Evolutionary conservation across 2,797 vertebrate species (phyloP).

Genomic region (Macropus fuliginosus): DNA sequence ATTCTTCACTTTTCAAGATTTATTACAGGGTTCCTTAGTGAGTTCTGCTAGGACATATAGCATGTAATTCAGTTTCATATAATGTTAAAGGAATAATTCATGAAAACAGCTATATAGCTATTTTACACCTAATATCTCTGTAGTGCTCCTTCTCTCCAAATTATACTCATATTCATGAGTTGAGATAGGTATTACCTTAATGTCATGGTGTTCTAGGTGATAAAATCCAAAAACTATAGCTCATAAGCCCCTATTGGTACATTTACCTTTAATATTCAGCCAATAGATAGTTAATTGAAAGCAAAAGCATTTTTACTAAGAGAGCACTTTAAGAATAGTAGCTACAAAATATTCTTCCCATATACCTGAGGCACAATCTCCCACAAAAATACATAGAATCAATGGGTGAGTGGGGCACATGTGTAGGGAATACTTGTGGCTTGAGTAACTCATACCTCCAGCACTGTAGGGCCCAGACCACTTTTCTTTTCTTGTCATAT

Average conservation of each 20-base stretch:
- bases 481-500: not conserved
- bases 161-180: not conserved
- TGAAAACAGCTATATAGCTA: not conserved
- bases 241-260: too few relatives aligned
- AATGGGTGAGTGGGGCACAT: not conserved
- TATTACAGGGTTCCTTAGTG: not conserved
- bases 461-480: not conserved
- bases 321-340: not conserved
- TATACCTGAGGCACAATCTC: not conserved
- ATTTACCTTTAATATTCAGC: too few relatives aligned
- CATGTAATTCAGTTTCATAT: not conserved
- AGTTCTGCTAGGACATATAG: not conserved
- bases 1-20: slow-evolving; percentile 10
- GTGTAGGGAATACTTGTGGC: not conserved
- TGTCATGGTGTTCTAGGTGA: not conserved
- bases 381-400: not conserved
- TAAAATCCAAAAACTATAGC: too few relatives aligned
- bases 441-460: not conserved
- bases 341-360: not conserved
- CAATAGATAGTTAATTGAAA: too few relatives aligned
- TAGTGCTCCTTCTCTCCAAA: not conserved
- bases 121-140: not conserved
- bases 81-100: slow-evolving; percentile 28
- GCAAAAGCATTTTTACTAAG: too few relatives aligned
- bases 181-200: not conserved